These are phyloP conservation scores for Drosophila lacicola DNA, from an alignment of 2,888 invertebrate genomes.

Conservation along the genomic window DNA sequence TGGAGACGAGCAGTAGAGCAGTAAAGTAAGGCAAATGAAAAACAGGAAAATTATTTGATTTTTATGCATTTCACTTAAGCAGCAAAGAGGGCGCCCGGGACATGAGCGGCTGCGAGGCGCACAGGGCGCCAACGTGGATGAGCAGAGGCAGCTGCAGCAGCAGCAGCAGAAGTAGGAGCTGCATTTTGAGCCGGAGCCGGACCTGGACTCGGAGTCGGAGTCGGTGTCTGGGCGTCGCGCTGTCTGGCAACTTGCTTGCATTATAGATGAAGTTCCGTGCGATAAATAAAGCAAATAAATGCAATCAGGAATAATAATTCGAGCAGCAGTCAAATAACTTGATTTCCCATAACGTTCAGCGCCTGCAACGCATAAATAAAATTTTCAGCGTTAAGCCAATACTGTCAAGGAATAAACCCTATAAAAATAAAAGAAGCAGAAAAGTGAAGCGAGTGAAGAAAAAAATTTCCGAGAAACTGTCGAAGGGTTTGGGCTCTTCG, in stretches of 20 bases:
- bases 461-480: conserved; percentile 1
- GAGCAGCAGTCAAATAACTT: conserved; percentile 73
- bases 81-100: conserved; percentile 63
- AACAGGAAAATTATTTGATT: conserved; percentile 81
- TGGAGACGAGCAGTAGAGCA: conserved; percentile 11
- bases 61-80: conserved; percentile 79
- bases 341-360: conserved; percentile 59
- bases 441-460: not conserved
- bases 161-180: not conserved
- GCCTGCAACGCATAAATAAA: conserved; percentile 64
- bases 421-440: not conserved
- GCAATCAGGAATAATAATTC: conserved; percentile 79
- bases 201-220: not conserved
- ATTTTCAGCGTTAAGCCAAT: conserved; percentile 46
- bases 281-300: conserved; percentile 74
- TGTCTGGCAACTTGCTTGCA: conserved; percentile 68
- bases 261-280: conserved; percentile 73
- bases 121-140: conserved; percentile 14
- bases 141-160: not conserved
- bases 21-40: conserved; percentile 63
- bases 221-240: conserved; percentile 34
- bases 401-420: conserved; percentile 8
- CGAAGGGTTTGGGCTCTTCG: conserved; percentile 1
- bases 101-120: conserved; percentile 1
- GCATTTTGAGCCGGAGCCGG: conserved; percentile 1